A percentile compares a stretch with the other conserved stretches of the same genome.
Evolutionary conservation across 2,113 vertebrate genomes (phyloP).

Genomic region (Salminus brasiliensis): DNA sequence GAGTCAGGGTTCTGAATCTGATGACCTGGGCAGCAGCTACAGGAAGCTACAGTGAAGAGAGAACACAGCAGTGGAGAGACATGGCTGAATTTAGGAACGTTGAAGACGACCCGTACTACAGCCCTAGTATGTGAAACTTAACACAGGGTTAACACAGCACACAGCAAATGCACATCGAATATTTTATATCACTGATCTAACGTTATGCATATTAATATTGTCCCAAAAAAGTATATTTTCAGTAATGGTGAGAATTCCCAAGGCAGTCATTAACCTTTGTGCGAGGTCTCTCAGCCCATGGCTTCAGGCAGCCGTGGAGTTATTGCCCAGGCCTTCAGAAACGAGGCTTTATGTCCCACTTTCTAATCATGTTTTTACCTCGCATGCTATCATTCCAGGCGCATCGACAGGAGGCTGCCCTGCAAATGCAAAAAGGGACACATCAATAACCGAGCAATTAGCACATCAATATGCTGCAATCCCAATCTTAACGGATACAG

Average conservation of each 20-base stretch:
- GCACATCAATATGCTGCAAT: constrained; percentile 73
- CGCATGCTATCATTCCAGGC: constrained; percentile 52
- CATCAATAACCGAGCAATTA: constrained; percentile 76
- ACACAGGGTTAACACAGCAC: too few species aligned
- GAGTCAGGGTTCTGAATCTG: too few species aligned
- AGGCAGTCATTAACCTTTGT: constrained; percentile 45
- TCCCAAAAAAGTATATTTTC: constrained; percentile 15
- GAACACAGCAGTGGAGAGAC: too few species aligned
- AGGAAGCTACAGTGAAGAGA: too few species aligned
- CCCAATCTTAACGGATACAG: constrained; percentile 71
- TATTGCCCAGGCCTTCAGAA: constrained; percentile 41
- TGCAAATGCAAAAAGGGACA: constrained; percentile 72
- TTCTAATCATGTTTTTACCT: constrained; percentile 52
- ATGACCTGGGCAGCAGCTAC: too few species aligned
- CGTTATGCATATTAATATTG: not conserved
- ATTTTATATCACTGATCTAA: not conserved
- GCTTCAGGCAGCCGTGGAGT: not conserved
- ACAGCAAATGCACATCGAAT: too few species aligned
- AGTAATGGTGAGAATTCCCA: constrained; percentile 7
- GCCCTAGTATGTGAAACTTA: too few species aligned
- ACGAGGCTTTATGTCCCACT: constrained; percentile 39
- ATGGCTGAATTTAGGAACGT: too few species aligned
- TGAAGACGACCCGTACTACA: too few species aligned
- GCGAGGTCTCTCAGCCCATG: constrained; percentile 7
- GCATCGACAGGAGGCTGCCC: constrained; percentile 62